Evolutionary conservation across 2,888 invertebrate genomes (phyloP).

Genomic region (Trileptium ribeirensis): DNA sequence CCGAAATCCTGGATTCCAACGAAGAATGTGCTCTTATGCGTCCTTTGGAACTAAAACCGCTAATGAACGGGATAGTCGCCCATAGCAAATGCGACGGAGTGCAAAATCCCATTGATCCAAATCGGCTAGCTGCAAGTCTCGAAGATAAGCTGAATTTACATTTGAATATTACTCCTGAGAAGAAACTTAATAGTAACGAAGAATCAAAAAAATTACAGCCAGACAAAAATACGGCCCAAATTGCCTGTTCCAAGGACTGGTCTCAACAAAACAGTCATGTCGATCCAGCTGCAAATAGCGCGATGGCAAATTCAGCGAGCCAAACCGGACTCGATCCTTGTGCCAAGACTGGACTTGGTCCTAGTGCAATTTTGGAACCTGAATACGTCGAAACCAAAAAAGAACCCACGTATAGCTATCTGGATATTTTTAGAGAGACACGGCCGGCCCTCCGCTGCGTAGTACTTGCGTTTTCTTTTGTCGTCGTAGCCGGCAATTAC

Average conservation of each 20-base stretch:
- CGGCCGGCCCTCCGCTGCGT: neutral
- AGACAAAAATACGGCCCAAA: neutral
- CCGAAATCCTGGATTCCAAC: neutral
- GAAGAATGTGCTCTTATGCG: neutral
- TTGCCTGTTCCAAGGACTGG: too few relatives aligned
- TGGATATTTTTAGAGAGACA: neutral
- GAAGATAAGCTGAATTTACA: neutral
- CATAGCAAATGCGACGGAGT: neutral
- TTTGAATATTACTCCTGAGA: neutral
- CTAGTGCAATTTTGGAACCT: neutral
- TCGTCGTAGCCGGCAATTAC: slow-evolving; percentile 2
- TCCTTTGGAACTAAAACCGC: neutral
- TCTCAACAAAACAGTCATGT: neutral
- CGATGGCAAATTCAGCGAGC: too few relatives aligned
- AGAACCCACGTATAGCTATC: slow-evolving; percentile 8
- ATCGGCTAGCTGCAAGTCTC: neutral
- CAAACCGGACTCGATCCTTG: too few relatives aligned
- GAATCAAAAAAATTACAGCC: neutral
- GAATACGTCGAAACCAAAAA: neutral
- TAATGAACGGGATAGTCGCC: neutral
- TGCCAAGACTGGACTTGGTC: neutral
- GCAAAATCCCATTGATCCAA: neutral
- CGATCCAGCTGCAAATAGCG: too few relatives aligned
- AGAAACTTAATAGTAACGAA: neutral
- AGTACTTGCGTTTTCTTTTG: neutral